Conservation (phyloP, 1,140 invertebrate genomes). For the Scylla paramamosain region DNA sequence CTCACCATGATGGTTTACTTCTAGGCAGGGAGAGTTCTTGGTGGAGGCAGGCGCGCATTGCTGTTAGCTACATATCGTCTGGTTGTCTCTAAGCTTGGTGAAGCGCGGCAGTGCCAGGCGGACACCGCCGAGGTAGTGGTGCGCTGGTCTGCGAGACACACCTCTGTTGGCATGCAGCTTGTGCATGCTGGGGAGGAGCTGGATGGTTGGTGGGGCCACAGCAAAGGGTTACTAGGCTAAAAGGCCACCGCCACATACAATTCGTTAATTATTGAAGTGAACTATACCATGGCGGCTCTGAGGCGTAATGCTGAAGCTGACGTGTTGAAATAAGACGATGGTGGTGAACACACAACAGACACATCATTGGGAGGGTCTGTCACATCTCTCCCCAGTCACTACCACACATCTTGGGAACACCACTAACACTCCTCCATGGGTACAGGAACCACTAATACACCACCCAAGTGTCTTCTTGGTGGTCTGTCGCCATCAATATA, state of each 20-base stretch:
- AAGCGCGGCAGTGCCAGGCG: constrained; percentile 52
- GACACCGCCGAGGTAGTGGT: background rate
- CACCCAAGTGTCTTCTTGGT: background rate
- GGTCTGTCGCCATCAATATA: background rate
- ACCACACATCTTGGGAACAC: background rate
- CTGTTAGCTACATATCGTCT: constrained; percentile 53
- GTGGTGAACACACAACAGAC: background rate
- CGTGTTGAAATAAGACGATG: background rate
- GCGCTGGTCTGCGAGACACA: background rate
- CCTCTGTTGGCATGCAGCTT: background rate
- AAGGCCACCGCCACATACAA: constrained; percentile 56
- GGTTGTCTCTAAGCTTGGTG: constrained; percentile 57
- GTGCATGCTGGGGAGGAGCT: background rate
- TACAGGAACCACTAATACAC: background rate
- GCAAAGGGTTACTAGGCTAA: constrained; percentile 48
- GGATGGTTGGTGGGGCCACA: constrained; percentile 38
- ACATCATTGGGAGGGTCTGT: background rate
- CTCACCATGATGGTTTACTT: background rate
- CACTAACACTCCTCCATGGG: background rate
- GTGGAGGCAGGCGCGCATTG: constrained; percentile 33
- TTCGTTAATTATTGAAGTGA: constrained; percentile 24
- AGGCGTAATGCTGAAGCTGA: background rate
- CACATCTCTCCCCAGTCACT: background rate
- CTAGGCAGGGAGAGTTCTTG: constrained; percentile 60
- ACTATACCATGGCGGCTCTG: background rate